Evolutionary conservation across 2,888 invertebrate genomes (phyloP).

Genomic region (Tryphoninae sp.): DNA sequence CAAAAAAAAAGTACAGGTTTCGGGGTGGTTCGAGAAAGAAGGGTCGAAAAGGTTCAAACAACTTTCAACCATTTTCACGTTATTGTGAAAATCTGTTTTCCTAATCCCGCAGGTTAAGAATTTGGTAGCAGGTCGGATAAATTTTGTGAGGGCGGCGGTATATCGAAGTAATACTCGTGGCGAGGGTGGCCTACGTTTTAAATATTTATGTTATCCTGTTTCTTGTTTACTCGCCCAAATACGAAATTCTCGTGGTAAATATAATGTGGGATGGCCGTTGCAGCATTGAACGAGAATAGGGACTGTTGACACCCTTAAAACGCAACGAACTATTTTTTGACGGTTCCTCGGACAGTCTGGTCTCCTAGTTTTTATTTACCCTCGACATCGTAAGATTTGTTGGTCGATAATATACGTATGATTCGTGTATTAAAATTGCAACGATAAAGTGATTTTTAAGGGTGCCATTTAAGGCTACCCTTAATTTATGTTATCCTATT

Average conservation of each 20-base stretch:
- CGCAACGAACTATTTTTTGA: neutral
- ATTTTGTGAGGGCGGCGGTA: neutral
- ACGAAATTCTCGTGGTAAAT: neutral
- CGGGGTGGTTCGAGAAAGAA: neutral
- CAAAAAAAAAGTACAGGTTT: neutral
- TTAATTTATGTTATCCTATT: constrained; percentile 65
- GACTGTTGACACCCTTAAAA: constrained; percentile 1
- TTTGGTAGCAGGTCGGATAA: neutral
- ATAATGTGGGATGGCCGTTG: no score
- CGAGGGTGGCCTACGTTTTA: constrained; percentile 26
- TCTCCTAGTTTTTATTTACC: constrained; percentile 67
- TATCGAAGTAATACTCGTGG: neutral
- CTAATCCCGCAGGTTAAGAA: constrained; percentile 32
- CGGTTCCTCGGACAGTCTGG: constrained; percentile 55
- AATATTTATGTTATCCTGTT: constrained; percentile 65
- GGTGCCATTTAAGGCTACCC: no score
- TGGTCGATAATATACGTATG: neutral
- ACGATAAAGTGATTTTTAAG: no score
- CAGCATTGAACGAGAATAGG: neutral
- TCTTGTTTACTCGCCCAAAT: constrained; percentile 65
- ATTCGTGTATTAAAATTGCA: constrained; percentile 3
- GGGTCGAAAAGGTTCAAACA: neutral
- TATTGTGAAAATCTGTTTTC: constrained; percentile 50
- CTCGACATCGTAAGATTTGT: neutral
- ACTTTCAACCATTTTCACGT: constrained; percentile 10